Base-by-base conservation (phyloP, 2,888 invertebrate species). In the Carcina quercana region DNA sequence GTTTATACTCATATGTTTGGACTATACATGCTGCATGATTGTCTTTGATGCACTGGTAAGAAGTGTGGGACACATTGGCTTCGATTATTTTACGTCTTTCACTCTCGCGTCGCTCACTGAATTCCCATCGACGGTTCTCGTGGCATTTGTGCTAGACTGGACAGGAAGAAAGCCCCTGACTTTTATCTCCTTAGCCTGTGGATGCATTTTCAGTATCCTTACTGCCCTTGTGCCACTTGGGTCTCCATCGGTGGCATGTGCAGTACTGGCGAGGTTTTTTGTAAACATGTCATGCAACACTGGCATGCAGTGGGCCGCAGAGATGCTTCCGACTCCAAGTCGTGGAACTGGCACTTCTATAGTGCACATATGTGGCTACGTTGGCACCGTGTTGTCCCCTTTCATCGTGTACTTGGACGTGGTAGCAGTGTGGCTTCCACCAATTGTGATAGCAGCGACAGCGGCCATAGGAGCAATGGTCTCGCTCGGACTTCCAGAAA, bases 1-100 rank as follows among this genome's bases (percentile, higher is more conserved):
- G 32, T 70, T 71, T 25, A 38, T 73, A 4, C 59, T 50, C 13
- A 48, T 59, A n/a, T 63, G 69, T 38, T 11, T 71, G n/a, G 51
- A 58, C 20, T 73, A 56, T 29, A 57, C 67, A 55, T 61, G 60
- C 28, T 48, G 54, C 13, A 51, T 59, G 46, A 44, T 67, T n/a
- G 50, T 69, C 11, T 72, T 67, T 32, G 76, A 78, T 27, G 49
- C 61, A 1, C 48, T 75, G n/a, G 49, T 73, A 2, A 63, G 78
- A 38, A 67, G 59, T 8, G 48, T 73, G 13, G 65, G 68, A 1
- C 52, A 59, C 7, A 41, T 76, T 20, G 34, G 65, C 13, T 76
- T 65, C 30, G 59, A 78, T 38, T 73, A 71, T 35, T 78, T 76
- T 38, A 20, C 75, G 10, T 74, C 76, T 0, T 76, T 78, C 37